These are phyloP conservation scores for Esox masquinongy DNA, from an alignment of 2,797 vertebrate species.

Conservation along the genomic window DNA sequence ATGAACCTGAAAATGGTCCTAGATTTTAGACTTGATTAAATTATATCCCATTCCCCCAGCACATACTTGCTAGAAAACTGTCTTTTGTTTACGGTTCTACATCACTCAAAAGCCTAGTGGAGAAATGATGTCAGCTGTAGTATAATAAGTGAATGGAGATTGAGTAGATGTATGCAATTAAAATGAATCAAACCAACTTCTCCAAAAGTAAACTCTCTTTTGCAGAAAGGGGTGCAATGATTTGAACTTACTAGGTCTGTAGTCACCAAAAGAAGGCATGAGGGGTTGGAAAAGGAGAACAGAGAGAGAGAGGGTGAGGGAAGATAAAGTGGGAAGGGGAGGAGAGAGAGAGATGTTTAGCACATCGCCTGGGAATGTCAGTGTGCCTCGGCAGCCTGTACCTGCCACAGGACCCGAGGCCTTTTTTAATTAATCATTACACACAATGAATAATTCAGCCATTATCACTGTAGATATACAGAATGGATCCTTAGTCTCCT, in stretches of 20 bases:
- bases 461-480: conserved; percentile 74
- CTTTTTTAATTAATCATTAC: conserved; percentile 83
- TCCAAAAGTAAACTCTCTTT: background rate
- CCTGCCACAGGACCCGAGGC: conserved; percentile 77
- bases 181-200: background rate
- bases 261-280: background rate
- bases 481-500: conserved; percentile 58
- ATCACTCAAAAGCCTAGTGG: background rate
- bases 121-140: background rate
- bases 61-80: background rate
- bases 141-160: background rate
- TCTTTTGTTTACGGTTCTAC: background rate
- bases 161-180: background rate
- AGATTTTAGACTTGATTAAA: too few relatives aligned
- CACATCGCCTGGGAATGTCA: conserved; percentile 73
- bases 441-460: conserved; percentile 80
- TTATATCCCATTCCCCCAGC: background rate
- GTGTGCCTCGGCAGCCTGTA: conserved; percentile 72
- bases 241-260: background rate
- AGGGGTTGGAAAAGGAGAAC: conserved; percentile 27
- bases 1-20: too few relatives aligned
- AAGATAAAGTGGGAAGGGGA: conserved; percentile 22
- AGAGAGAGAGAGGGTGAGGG: conserved; percentile 23
- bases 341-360: conserved; percentile 55
- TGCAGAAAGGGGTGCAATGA: background rate